Evolutionary conservation across 2,113 vertebrate species (phyloP).

Genomic region (Agelaius phoeniceus): DNA sequence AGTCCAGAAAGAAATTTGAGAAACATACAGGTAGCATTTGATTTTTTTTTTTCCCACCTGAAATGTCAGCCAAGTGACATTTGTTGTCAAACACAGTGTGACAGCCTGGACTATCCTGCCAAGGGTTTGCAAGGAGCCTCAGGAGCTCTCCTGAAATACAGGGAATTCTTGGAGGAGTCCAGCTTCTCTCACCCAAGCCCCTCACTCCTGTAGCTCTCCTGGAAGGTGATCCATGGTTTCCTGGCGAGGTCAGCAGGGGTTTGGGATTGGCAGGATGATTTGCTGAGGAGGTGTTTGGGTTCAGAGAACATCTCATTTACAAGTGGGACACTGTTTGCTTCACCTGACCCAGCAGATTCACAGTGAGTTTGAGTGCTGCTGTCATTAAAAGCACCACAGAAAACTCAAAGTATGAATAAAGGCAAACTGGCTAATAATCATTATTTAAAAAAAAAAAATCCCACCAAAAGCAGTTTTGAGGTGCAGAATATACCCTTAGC

Average conservation of each 20-base stretch:
- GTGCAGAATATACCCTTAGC: neutral
- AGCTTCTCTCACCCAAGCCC: neutral
- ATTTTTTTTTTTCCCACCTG: neutral
- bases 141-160: neutral
- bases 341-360: neutral
- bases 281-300: neutral
- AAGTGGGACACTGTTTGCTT: neutral
- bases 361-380: neutral
- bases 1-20: neutral
- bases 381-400: neutral
- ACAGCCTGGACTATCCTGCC: neutral
- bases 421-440: neutral
- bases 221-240: neutral
- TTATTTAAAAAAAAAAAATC: neutral
- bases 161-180: neutral
- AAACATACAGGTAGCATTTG: neutral
- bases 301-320: neutral
- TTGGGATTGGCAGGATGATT: neutral
- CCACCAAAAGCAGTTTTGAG: neutral
- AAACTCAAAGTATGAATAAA: neutral
- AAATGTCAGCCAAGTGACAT: constrained; percentile 29
- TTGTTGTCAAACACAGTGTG: neutral
- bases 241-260: neutral
- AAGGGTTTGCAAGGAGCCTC: neutral
- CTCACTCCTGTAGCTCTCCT: neutral